A percentile compares a stretch with the other conserved stretches of the same genome.
Evolutionary conservation across 2,888 invertebrate species (phyloP).

Genomic region (Agonopterix heracliana): DNA sequence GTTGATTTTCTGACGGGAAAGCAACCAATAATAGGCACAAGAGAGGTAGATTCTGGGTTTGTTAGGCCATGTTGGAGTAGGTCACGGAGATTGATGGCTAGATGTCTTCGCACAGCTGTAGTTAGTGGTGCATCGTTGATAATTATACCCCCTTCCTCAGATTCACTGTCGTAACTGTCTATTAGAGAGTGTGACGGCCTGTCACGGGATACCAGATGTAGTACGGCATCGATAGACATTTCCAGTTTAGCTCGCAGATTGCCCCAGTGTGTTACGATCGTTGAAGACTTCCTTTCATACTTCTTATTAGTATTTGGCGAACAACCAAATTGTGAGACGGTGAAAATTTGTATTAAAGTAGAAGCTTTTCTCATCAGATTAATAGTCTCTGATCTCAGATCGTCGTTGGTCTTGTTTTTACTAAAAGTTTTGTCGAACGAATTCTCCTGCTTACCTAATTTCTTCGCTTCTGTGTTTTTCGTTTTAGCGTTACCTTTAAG

Average conservation of each 20-base stretch:
- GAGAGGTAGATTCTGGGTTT: constrained; percentile 77
- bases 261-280: constrained; percentile 95
- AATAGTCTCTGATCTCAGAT: constrained; percentile 76
- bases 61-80: constrained; percentile 95
- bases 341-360: constrained; percentile 93
- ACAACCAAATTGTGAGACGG: constrained; percentile 94
- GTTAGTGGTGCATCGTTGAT: constrained; percentile 87
- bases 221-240: constrained; percentile 86
- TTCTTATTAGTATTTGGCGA: constrained; percentile 82
- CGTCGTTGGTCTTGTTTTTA: constrained; percentile 56
- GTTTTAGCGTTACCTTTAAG: constrained; percentile 43
- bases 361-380: constrained; percentile 92
- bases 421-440: constrained; percentile 55
- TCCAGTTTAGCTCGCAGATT: constrained; percentile 96
- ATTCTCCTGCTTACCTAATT: constrained; percentile 41
- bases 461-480: constrained; percentile 35
- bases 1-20: constrained; percentile 79
- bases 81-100: constrained; percentile 93
- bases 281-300: constrained; percentile 89
- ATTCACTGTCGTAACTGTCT: constrained; percentile 78
- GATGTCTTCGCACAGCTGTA: constrained; percentile 91
- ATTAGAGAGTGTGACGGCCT: constrained; percentile 58
- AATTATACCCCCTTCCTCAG: constrained; percentile 72
- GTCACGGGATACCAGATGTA: constrained; percentile 75
- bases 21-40: constrained; percentile 92